Evolutionary conservation across 2,797 vertebrate genomes (phyloP).

Genomic region (Gymnothorax reevesii): DNA sequence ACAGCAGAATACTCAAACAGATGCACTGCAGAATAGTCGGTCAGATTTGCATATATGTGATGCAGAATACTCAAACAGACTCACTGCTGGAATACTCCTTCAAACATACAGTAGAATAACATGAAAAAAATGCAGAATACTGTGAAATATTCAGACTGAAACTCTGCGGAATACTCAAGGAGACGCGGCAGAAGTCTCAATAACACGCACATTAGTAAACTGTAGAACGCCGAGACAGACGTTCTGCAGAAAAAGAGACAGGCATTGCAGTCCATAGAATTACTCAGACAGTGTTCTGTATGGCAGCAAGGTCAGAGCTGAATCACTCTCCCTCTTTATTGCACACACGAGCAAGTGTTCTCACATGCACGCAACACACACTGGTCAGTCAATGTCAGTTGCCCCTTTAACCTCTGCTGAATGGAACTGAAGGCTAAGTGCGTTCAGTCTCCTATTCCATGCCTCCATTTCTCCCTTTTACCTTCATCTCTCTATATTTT

Average conservation of each 20-base stretch:
- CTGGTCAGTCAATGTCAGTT: conserved; percentile 4
- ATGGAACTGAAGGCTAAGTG: background rate
- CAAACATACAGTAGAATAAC: background rate
- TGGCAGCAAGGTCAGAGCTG: background rate
- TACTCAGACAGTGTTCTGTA: background rate
- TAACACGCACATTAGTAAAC: too few relatives aligned
- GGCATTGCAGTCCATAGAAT: too few relatives aligned
- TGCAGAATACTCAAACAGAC: too few relatives aligned
- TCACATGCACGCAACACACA: background rate
- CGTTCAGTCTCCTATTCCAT: background rate
- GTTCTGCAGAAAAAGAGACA: too few relatives aligned
- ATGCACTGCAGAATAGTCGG: background rate
- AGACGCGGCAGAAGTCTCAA: background rate
- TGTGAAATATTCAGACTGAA: too few relatives aligned
- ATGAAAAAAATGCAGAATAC: too few relatives aligned
- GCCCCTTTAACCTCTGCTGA: background rate
- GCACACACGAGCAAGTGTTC: background rate
- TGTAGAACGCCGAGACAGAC: too few relatives aligned
- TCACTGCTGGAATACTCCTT: background rate
- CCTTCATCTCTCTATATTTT: background rate
- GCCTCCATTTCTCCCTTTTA: background rate
- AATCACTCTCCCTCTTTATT: background rate
- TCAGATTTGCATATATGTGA: too few relatives aligned
- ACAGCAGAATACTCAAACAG: background rate
- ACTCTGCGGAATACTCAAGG: background rate